phyloP scores from a whole-genome alignment of 2,113 vertebrate genomes.

The Syngnathus typhle region DNA sequence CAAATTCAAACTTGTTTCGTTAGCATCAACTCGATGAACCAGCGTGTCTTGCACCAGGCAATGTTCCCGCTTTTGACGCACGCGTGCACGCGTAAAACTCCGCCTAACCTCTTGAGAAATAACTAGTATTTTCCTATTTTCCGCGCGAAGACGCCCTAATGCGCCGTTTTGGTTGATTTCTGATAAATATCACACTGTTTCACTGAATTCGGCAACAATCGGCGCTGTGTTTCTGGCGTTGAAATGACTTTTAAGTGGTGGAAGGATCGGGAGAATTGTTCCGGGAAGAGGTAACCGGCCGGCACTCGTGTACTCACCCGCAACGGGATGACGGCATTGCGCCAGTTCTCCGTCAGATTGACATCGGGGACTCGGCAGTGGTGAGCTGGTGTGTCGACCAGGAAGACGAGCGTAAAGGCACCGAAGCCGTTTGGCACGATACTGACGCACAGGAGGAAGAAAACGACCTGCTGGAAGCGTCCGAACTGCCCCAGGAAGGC shows the following conservation, averaged over 20 bases:
- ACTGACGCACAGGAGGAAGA: constrained; percentile 53
- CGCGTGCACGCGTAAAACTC: not conserved
- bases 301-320: constrained; percentile 19
- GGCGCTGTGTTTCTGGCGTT: too few species aligned
- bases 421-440: constrained; percentile 55
- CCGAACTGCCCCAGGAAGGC: constrained; percentile 70
- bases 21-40: too few species aligned
- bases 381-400: constrained; percentile 49
- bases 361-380: constrained; percentile 50
- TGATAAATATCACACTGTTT: not conserved
- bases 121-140: not conserved
- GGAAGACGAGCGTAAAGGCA: constrained; percentile 46
- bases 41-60: too few species aligned
- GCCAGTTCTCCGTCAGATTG: constrained; percentile 56
- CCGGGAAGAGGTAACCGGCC: not conserved
- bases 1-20: not conserved
- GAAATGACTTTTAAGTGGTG: not conserved
- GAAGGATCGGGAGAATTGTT: too few species aligned
- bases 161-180: not conserved
- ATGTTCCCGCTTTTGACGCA: too few species aligned
- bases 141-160: not conserved
- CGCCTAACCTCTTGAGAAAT: not conserved
- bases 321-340: constrained; percentile 39
- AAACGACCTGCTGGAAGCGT: constrained; percentile 69
- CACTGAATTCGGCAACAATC: not conserved